Evolutionary conservation across 2,888 invertebrate genomes (phyloP).

Genomic region (Panzeria rudis): DNA sequence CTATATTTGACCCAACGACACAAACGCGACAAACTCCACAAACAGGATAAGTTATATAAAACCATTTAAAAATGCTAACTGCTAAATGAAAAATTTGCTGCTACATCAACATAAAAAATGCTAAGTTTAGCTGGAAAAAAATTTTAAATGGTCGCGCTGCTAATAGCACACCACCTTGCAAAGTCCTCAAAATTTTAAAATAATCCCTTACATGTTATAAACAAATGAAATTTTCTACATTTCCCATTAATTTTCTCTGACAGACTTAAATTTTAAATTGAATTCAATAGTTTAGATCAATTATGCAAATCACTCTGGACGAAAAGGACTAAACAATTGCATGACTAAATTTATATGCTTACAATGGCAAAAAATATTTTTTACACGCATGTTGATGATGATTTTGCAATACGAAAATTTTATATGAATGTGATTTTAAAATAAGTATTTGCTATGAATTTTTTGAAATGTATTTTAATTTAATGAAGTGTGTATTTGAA

Average conservation of each 20-base stretch:
- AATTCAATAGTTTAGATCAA: slow-evolving; percentile 38
- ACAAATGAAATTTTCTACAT: neutral
- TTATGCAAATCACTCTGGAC: slow-evolving; percentile 49
- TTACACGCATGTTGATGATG: slow-evolving; percentile 17
- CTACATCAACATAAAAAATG: too few relatives aligned
- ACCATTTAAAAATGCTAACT: too few relatives aligned
- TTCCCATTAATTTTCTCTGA: neutral
- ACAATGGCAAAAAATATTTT: neutral
- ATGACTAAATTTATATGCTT: slow-evolving; percentile 26
- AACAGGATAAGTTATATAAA: too few relatives aligned
- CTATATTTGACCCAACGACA: too few relatives aligned
- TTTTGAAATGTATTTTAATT: slow-evolving; percentile 3
- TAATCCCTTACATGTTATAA: too few relatives aligned
- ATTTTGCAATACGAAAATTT: slow-evolving; percentile 6
- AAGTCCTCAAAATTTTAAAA: too few relatives aligned
- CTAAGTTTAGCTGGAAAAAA: too few relatives aligned
- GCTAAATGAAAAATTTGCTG: too few relatives aligned
- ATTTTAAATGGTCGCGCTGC: too few relatives aligned
- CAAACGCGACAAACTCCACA: too few relatives aligned
- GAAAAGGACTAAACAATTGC: slow-evolving; percentile 19
- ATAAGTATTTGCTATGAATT: slow-evolving; percentile 5
- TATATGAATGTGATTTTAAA: slow-evolving; percentile 12
- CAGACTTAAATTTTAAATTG: slow-evolving; percentile 9
- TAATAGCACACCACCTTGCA: too few relatives aligned
- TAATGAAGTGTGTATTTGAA: slow-evolving; percentile 4